These are phyloP conservation scores for Argya squamiceps DNA, from an alignment of 2,797 vertebrate genomes.

Conservation along the genomic window DNA sequence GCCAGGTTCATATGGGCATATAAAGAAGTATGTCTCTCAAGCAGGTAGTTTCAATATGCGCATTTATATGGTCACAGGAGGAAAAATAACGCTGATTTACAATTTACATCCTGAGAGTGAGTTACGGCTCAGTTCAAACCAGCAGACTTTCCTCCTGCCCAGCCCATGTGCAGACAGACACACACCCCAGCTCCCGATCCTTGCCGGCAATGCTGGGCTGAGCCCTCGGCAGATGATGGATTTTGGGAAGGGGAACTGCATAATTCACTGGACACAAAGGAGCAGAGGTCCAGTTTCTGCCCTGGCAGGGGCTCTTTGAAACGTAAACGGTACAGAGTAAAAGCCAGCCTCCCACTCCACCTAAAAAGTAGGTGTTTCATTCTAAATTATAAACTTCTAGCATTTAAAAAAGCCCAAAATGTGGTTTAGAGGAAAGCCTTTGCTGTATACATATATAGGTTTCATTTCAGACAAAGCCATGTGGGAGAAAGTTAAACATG, in stretches of 20 bases:
- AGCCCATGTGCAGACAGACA: slow-evolving; percentile 1
- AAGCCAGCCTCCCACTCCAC: neutral
- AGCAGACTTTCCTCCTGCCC: slow-evolving; percentile 43
- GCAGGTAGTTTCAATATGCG: slow-evolving; percentile 82
- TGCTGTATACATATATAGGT: neutral
- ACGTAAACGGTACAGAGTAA: neutral
- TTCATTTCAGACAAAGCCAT: slow-evolving; percentile 23
- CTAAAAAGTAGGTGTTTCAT: slow-evolving; percentile 1
- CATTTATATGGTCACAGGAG: slow-evolving; percentile 60
- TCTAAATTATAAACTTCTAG: slow-evolving; percentile 39
- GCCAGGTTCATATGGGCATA: slow-evolving; percentile 98
- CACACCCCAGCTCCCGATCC: neutral
- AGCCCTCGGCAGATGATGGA: neutral
- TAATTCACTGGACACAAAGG: neutral
- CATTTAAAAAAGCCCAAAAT: neutral
- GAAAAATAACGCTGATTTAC: slow-evolving; percentile 72
- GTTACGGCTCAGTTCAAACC: slow-evolving; percentile 30
- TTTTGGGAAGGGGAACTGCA: neutral
- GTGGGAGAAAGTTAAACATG: neutral
- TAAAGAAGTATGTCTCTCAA: slow-evolving; percentile 99
- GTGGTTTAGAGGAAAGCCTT: neutral
- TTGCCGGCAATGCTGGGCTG: neutral
- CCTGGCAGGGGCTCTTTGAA: neutral
- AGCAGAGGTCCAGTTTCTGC: neutral
- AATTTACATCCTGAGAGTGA: slow-evolving; percentile 52